Percentiles rank a stretch among this genome's conserved stretches.
phyloP scores from a whole-genome alignment of 2,113 vertebrate species.

The Callipepla californica region DNA sequence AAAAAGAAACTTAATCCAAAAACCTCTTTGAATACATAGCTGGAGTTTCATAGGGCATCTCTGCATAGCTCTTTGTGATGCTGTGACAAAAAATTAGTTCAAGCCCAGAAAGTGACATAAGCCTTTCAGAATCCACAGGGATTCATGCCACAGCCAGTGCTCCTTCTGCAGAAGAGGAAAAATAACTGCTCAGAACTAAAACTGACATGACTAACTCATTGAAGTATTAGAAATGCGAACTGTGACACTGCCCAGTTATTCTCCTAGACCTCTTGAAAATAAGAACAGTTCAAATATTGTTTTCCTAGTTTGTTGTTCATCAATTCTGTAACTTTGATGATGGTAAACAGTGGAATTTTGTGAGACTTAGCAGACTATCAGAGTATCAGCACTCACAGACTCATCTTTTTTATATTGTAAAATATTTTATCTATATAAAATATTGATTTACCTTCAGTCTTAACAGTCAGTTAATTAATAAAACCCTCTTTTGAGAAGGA shows the following conservation, averaged over 20 bases:
- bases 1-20: background rate
- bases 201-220: background rate
- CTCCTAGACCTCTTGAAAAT: background rate
- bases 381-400: background rate
- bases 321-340: background rate
- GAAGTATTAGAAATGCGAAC: background rate
- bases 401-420: background rate
- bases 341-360: background rate
- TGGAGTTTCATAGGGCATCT: background rate
- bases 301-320: background rate
- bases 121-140: background rate
- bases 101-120: background rate
- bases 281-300: background rate
- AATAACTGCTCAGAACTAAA: background rate
- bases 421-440: background rate
- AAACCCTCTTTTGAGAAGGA: background rate
- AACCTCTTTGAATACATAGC: background rate
- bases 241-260: background rate
- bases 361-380: background rate
- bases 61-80: too few relatives aligned
- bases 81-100: background rate
- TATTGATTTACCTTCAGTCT: background rate
- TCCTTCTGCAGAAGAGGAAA: background rate
- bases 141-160: fast-evolving
- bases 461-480: background rate